Conservation (phyloP, 2,797 vertebrate genomes). For the Euphonia xanthogaster region DNA sequence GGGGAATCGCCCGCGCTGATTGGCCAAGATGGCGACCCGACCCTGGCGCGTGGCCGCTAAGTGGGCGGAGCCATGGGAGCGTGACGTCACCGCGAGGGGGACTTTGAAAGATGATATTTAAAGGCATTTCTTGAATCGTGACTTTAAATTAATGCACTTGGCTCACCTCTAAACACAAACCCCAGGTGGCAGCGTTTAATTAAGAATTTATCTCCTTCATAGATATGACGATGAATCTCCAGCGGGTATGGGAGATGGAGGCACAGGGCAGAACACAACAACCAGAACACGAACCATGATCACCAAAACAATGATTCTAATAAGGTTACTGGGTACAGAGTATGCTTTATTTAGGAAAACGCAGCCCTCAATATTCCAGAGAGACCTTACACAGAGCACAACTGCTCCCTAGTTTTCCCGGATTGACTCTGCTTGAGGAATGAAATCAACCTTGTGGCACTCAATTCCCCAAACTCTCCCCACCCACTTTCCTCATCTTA, state of each 20-base stretch:
- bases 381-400: too few species aligned
- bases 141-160: not conserved
- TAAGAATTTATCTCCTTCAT: not conserved
- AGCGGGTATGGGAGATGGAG: too few species aligned
- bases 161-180: too few species aligned
- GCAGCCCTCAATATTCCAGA: too few species aligned
- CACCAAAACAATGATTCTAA: not conserved
- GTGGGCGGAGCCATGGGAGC: fast-evolving
- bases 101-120: fast-evolving
- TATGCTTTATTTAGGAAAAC: not conserved
- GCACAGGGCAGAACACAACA: not conserved
- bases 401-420: fast-evolving
- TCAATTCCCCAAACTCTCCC: not conserved
- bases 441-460: not conserved
- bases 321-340: fast-evolving
- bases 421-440: not conserved
- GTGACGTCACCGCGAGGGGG: not conserved
- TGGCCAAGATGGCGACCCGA: not conserved
- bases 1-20: not conserved
- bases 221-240: fast-evolving
- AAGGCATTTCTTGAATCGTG: fast-evolving
- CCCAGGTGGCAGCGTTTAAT: not conserved
- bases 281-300: not conserved
- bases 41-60: fast-evolving
- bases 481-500: not conserved